These are phyloP conservation scores for Drosophila funebris DNA, from an alignment of 1,140 invertebrate species.

Conservation along the genomic window DNA sequence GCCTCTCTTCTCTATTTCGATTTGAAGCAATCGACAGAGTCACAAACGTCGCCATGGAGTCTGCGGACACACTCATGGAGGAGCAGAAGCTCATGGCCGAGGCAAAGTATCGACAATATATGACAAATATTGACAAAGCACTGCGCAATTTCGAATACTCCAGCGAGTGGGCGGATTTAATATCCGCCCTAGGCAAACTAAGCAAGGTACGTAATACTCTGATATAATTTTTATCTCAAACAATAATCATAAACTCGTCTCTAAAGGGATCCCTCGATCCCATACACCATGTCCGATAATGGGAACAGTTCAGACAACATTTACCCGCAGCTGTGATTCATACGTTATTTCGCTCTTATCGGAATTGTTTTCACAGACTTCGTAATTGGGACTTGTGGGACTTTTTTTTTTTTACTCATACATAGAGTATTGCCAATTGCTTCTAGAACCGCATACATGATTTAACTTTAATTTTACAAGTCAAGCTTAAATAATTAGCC, in stretches of 20 bases:
- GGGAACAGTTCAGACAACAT: background rate
- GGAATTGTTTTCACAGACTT: background rate
- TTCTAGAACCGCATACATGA: background rate
- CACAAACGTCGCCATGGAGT: conserved; percentile 72
- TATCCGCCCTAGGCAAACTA: conserved; percentile 95
- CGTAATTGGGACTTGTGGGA: background rate
- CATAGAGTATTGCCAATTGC: background rate
- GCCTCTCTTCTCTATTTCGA: too few relatives aligned
- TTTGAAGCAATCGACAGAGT: conserved; percentile 5
- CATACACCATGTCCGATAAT: background rate
- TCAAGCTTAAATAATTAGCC: background rate
- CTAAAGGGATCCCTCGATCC: background rate
- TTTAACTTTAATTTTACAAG: background rate
- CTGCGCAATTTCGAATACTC: conserved; percentile 97
- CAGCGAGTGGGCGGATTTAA: conserved; percentile 98
- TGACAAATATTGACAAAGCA: conserved; percentile 93
- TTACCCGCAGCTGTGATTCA: background rate
- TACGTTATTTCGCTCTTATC: background rate
- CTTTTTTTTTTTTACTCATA: background rate
- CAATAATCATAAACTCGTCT: background rate
- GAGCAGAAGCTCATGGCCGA: conserved; percentile 90
- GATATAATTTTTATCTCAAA: background rate
- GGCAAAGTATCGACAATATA: conserved; percentile 91
- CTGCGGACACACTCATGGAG: conserved; percentile 84
- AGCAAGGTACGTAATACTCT: conserved; percentile 90